Conservation (phyloP, 2,797 vertebrate species). For the Periophthalmus magnuspinnatus region DNA sequence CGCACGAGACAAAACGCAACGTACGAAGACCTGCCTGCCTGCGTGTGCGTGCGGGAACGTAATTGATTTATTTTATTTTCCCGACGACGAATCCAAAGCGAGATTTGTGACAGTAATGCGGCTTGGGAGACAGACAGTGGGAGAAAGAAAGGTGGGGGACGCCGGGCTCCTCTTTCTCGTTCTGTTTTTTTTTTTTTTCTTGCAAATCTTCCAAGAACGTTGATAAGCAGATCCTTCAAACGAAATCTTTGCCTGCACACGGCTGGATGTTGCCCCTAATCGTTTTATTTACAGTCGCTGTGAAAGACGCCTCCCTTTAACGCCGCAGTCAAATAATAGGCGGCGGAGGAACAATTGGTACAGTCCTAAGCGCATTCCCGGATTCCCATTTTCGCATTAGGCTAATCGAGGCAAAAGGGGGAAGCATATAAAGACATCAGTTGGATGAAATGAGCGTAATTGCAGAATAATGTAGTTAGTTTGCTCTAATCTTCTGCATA, state of each 20-base stretch:
- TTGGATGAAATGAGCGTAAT: constrained; percentile 90
- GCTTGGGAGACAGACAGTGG: constrained; percentile 59
- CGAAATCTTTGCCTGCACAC: constrained; percentile 79
- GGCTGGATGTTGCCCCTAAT: constrained; percentile 81
- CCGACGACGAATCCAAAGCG: constrained; percentile 71
- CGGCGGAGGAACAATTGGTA: constrained; percentile 81
- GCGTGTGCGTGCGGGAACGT: constrained; percentile 58
- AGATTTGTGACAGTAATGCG: constrained; percentile 77
- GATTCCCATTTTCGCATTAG: constrained; percentile 90
- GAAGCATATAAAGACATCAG: constrained; percentile 89
- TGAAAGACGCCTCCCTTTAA: constrained; percentile 81
- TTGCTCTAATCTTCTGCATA: constrained; percentile 88
- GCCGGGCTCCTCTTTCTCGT: constrained; percentile 48
- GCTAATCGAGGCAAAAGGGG: constrained; percentile 83
- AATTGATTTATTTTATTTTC: constrained; percentile 76
- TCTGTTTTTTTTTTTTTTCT: constrained; percentile 25
- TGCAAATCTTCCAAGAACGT: constrained; percentile 80
- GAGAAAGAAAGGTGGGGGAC: constrained; percentile 69
- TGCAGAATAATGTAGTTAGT: constrained; percentile 92
- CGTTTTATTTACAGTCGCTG: constrained; percentile 87
- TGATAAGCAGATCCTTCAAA: constrained; percentile 84
- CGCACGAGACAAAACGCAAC: constrained; percentile 66
- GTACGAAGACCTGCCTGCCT: constrained; percentile 46
- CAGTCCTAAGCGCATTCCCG: constrained; percentile 80
- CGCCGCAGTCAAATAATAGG: constrained; percentile 81